Percentiles rank a stretch among this genome's conserved stretches.
Conservation (phyloP, 2,113 vertebrate species). For the Indicator maculatus region DNA sequence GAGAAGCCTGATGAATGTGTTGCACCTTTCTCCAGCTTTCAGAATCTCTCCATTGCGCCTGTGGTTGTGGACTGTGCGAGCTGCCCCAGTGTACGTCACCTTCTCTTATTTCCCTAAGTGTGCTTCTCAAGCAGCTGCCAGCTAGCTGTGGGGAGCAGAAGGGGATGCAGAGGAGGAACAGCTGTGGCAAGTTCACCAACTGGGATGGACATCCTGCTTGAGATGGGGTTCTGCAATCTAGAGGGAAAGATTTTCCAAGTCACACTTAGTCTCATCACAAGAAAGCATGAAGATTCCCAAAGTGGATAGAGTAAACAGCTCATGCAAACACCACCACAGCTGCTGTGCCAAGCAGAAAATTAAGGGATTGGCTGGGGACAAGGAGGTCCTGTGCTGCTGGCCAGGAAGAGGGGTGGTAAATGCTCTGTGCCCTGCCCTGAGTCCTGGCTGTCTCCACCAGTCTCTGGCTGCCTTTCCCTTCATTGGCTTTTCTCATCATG, state of each 20-base stretch:
- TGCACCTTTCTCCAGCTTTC: neutral
- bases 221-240: neutral
- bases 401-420: neutral
- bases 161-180: neutral
- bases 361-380: neutral
- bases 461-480: neutral
- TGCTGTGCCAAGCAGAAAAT: neutral
- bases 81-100: fast-evolving
- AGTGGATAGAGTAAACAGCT: neutral
- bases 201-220: neutral
- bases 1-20: neutral
- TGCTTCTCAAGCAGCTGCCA: neutral
- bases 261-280: neutral
- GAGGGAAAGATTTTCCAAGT: neutral
- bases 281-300: neutral
- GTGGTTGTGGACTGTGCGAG: neutral
- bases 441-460: neutral
- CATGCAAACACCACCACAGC: no score
- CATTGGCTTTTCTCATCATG: neutral
- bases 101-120: neutral
- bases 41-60: neutral
- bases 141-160: neutral
- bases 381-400: neutral
- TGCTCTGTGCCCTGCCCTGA: neutral
- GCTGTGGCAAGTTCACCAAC: neutral